Percentiles rank a stretch among this genome's conserved stretches.
Evolutionary conservation across 2,888 invertebrate genomes (phyloP).

Genomic region (Brenthis ino): DNA sequence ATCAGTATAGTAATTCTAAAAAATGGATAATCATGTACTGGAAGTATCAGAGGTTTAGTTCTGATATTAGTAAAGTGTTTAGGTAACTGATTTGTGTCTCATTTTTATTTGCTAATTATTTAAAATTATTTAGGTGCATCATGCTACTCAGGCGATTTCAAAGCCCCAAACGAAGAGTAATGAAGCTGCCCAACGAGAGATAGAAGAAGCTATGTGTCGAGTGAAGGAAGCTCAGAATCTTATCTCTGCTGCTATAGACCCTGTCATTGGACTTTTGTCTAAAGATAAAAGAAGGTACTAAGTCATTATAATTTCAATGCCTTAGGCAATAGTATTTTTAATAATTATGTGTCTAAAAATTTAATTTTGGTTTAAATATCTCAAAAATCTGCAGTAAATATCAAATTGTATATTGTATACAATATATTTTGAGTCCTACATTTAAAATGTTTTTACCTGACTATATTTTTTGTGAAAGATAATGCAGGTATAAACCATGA

Average conservation of each 20-base stretch:
- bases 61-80: conserved; percentile 2
- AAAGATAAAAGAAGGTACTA: conserved; percentile 89
- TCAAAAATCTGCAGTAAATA: no score
- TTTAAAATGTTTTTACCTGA: no score
- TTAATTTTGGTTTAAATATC: no score
- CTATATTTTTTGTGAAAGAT: no score
- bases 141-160: conserved; percentile 94
- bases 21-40: no score
- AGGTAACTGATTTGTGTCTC: background rate
- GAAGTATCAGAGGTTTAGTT: background rate
- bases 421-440: no score
- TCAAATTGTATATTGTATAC: no score
- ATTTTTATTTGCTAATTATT: conserved; percentile 6
- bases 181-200: conserved; percentile 96
- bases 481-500: no score
- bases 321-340: background rate
- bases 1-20: no score
- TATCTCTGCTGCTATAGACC: conserved; percentile 96
- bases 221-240: conserved; percentile 98
- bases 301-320: background rate
- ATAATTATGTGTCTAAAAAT: no score
- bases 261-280: conserved; percentile 92
- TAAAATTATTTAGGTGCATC: conserved; percentile 85
- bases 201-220: conserved; percentile 98
- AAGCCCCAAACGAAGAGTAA: conserved; percentile 97